Evolutionary conservation across 2,113 vertebrate genomes (phyloP), one percentile per base, ranked within the genome.

Genomic region (Crotalus horridus): DNA sequence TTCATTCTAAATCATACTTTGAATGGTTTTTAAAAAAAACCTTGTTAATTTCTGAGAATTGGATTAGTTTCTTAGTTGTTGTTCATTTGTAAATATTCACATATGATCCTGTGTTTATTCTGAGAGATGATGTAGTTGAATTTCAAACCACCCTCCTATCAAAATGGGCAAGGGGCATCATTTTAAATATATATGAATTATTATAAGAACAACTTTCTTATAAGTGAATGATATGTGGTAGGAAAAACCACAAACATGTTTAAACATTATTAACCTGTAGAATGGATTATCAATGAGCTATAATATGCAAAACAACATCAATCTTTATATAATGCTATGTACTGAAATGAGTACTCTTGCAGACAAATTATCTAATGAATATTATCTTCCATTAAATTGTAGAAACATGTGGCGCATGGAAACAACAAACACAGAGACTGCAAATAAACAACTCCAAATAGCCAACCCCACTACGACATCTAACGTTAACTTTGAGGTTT

Each of bases 321-420:
- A 91, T 61, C 91, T 24, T 92, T 88, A 39, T 81, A 2, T 53
- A 90, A 24, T 0, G 0, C 53, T 2, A 4, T 0, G 0, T 91
- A 51, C 93, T 88, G 91, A 90, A 96, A 93, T 81, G 43, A 94
- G 88, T 88, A 91, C 48, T 15, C 92, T 93, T 85, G 39, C 61
- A 91, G 74, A 93, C 89, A 95, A 96, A 89, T 92, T 95, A 92
- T 59, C 54, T 8, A 91, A 88, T 90, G 88, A 91, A 61, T 61
- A 89, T 90, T 87, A n/a, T 24, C 69, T 88, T 93, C 43, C 88
- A 74, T 39, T 26, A 89, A 39, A 91, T 89, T 89, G 61, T 58
- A 23, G 17, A 23, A 89, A 89, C 43, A 91, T 89, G 69, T 91
- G 90, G 48, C 55, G 56, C 87, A 89, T 85, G n/a, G 24, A 69